These are phyloP conservation scores for Sphaeramia orbicularis DNA, from an alignment of 2,797 vertebrate genomes.

Conservation along the genomic window DNA sequence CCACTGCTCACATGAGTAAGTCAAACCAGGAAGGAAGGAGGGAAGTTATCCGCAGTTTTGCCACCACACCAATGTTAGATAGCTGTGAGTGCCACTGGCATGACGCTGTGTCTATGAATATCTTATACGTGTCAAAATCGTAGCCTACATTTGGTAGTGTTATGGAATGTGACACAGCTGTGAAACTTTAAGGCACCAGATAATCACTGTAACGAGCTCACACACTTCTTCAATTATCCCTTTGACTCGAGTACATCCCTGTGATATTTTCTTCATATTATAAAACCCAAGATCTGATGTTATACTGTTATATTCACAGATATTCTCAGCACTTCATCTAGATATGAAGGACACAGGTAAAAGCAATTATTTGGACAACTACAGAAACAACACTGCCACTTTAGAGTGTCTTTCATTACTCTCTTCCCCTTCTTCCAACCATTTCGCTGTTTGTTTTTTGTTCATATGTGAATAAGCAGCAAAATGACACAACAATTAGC, in stretches of 20 bases:
- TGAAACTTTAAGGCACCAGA: constrained; percentile 20
- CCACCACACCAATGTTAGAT: constrained; percentile 28
- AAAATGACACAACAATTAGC: no score
- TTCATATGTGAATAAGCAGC: no score
- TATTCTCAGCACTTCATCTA: neutral
- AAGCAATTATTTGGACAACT: neutral
- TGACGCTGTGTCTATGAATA: constrained; percentile 47
- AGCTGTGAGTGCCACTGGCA: constrained; percentile 35
- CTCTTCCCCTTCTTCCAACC: no score
- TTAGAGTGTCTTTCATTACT: no score
- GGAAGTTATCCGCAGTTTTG: constrained; percentile 56
- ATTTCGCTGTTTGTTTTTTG: no score
- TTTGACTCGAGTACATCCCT: neutral
- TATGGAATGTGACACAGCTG: constrained; percentile 35
- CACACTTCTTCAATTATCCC: neutral
- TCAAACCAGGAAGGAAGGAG: no score
- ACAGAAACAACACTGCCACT: neutral
- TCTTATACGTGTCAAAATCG: constrained; percentile 28
- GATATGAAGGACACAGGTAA: neutral
- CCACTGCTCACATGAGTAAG: no score
- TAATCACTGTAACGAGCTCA: constrained; percentile 15
- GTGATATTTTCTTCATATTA: neutral
- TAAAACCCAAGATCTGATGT: neutral
- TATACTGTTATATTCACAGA: neutral
- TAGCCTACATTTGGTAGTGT: constrained; percentile 18